Evolutionary conservation across 92 coral and sea anemone genomes (phyloP), one percentile per base, ranked within the genome.

Genomic region (Montipora capitata): DNA sequence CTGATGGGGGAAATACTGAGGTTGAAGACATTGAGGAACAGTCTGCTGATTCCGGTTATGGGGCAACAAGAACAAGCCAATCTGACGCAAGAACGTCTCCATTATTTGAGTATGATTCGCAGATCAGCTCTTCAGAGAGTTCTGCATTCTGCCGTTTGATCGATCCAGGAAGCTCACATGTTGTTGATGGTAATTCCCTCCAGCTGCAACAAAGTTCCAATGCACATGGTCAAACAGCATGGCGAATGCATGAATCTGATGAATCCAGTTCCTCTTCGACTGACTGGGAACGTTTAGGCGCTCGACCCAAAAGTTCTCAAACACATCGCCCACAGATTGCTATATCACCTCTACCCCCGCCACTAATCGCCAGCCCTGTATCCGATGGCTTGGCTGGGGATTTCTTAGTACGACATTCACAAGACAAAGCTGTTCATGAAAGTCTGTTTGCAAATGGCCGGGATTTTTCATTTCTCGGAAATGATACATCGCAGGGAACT

Each of bases 241-340:
- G 0, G 17, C 6, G 10, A 4, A 10, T 15, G 0, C 38, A 12
- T 27, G 8, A 1, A 14, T 3, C 68, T 4, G 42, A 51, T 39
- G 68, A 43, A 79, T 13, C 17, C 27, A 27, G 2, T 35, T 11
- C 45, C 0, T 12, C 42, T 67, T 5, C 6, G 3, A 15, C 35
- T 40, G 67, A 81, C 41, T 83, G 79, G 72, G 59, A 59, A 11
- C 72, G 61, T 5, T 35, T 17, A 7, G 87, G 87, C 5, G 87
- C 87, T 5, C 63, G 79, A 72, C 87, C 87, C 41, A 83, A 62
- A 52, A 66, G 56, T 57, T 2, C 18, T 17, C 41, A 16, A 44
- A 3, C 17, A 1, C 77, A 72, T 7, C 40, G 12, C 1, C 39
- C 70, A 12, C 57, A 3, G 14, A 1, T 3, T 20, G 27, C 27